phyloP scores from a whole-genome alignment of 2,113 vertebrate species.

The Atractosteus spatula region DNA sequence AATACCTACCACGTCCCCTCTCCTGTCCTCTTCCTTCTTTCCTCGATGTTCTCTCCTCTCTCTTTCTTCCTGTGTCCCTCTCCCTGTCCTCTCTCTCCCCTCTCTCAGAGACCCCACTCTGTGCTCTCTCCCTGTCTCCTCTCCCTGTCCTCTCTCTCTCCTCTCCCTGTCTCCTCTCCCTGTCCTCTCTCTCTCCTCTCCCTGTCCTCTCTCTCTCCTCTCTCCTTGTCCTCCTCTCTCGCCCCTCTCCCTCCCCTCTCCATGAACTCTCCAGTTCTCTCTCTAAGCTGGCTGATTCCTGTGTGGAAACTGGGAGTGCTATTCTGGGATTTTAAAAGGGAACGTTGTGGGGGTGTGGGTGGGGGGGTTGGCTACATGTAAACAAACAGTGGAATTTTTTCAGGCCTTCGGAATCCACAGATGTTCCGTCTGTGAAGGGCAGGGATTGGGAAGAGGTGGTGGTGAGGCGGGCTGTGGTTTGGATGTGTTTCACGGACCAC shows the following conservation, averaged over 20 bases:
- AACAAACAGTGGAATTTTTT: too few species aligned
- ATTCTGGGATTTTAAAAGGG: too few species aligned
- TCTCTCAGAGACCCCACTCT: too few species aligned
- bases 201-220: constrained; percentile 33
- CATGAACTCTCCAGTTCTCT: neutral
- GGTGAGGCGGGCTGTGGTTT: neutral
- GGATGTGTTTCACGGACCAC: too few species aligned
- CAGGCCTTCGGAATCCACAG: neutral
- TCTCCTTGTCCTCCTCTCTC: neutral
- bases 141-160: constrained; percentile 42
- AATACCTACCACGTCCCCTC: too few species aligned
- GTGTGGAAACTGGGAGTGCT: too few species aligned
- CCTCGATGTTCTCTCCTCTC: too few species aligned
- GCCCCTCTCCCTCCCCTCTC: neutral
- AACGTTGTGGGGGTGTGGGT: too few species aligned
- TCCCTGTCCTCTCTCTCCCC: too few species aligned
- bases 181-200: constrained; percentile 5
- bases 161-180: constrained; percentile 20
- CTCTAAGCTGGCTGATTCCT: too few species aligned
- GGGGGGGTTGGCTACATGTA: neutral
- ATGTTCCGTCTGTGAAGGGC: neutral
- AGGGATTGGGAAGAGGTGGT: neutral
- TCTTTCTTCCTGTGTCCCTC: too few species aligned
- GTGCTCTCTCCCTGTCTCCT: constrained; percentile 15
- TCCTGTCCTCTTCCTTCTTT: too few species aligned